phyloP scores from a whole-genome alignment of 2,113 vertebrate genomes.

The Coreoperca whiteheadi region DNA sequence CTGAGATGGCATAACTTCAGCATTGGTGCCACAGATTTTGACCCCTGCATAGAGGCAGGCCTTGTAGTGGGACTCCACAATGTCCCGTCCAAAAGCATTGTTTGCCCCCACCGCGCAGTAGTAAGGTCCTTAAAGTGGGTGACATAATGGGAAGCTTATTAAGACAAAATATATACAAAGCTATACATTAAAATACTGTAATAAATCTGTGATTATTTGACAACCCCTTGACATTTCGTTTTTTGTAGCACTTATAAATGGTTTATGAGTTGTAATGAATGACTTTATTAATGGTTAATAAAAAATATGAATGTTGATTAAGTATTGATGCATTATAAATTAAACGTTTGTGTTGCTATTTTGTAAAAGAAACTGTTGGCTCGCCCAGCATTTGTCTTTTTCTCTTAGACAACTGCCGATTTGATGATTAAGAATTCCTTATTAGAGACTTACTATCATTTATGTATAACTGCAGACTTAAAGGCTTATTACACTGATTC shows the following conservation, averaged over 20 bases:
- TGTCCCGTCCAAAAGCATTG: constrained; percentile 87
- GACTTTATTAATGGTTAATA: neutral
- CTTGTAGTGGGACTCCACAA: constrained; percentile 85
- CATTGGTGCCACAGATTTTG: constrained; percentile 75
- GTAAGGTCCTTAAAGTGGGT: constrained; percentile 85
- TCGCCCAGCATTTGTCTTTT: neutral
- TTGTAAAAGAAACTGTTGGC: neutral
- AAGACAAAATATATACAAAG: neutral
- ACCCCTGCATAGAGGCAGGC: constrained; percentile 77
- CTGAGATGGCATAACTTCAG: constrained; percentile 80
- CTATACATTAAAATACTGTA: neutral
- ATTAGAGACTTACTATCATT: neutral
- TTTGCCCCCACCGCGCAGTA: constrained; percentile 91
- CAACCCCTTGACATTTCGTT: neutral
- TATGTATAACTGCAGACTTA: neutral
- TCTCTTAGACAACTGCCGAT: too few species aligned
- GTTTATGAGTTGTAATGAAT: neutral
- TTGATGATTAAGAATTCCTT: too few species aligned
- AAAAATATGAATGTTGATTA: neutral
- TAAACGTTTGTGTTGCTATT: neutral
- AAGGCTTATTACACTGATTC: too few species aligned
- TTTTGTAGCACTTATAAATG: neutral
- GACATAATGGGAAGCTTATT: neutral
- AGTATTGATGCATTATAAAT: neutral
- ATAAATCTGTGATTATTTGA: neutral